A percentile compares a stretch with the other conserved stretches of the same genome.
Conservation (phyloP, 1,140 invertebrate genomes). For the Nasonia vitripennis region DNA sequence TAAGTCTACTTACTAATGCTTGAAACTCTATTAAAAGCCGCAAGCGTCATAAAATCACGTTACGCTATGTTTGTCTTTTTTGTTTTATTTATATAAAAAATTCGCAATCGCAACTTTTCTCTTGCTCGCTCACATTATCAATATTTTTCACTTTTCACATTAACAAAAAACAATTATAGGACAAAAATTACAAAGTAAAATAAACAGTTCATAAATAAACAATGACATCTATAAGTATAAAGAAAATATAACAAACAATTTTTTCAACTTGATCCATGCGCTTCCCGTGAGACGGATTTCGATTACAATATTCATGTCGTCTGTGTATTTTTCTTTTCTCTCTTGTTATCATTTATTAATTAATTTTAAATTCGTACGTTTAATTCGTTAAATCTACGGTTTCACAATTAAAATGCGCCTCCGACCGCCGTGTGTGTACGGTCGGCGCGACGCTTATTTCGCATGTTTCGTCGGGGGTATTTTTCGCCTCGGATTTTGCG, state of each 20-base stretch:
- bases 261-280: constrained; percentile 60
- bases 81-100: constrained; percentile 59
- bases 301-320: constrained; percentile 49
- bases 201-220: constrained; percentile 76
- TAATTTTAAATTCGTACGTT: constrained; percentile 47
- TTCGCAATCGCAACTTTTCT: constrained; percentile 59
- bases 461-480: neutral
- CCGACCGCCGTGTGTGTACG: neutral
- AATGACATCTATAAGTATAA: constrained; percentile 71
- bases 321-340: constrained; percentile 19
- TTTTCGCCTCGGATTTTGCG: constrained; percentile 8
- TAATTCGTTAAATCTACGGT: constrained; percentile 39
- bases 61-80: constrained; percentile 52
- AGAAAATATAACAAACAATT: constrained; percentile 75
- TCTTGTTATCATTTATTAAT: constrained; percentile 46
- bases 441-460: neutral
- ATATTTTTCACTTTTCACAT: constrained; percentile 59
- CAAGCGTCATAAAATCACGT: constrained; percentile 60
- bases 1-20: constrained; percentile 56
- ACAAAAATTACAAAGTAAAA: constrained; percentile 70
- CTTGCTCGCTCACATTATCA: constrained; percentile 38
- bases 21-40: constrained; percentile 56
- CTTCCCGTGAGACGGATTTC: constrained; percentile 61
- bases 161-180: constrained; percentile 72
- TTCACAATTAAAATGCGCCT: constrained; percentile 44